Conservation (phyloP, 1,140 invertebrate genomes). For the Aphelenchoides fujianensis region DNA sequence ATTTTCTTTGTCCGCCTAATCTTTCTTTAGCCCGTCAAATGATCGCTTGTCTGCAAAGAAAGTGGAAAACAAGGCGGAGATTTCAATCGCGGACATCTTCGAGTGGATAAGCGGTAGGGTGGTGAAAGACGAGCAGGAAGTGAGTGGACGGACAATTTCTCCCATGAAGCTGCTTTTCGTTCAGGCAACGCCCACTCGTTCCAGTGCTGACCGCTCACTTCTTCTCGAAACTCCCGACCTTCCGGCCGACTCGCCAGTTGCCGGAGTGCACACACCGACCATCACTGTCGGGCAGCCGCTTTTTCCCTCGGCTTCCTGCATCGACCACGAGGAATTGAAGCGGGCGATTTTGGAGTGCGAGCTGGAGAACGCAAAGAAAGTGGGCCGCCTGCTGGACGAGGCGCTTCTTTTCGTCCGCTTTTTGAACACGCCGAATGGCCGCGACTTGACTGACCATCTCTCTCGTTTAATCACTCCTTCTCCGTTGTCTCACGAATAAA, state of each 20-base stretch:
- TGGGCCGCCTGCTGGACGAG: constrained; percentile 6
- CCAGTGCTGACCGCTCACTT: too few relatives aligned
- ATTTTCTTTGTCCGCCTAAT: too few relatives aligned
- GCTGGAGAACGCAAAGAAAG: background rate
- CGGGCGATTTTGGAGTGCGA: background rate
- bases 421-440: background rate
- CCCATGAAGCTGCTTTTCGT: too few relatives aligned
- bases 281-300: background rate
- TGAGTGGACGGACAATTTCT: too few relatives aligned
- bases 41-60: background rate
- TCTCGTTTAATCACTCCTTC: too few relatives aligned
- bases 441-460: too few relatives aligned
- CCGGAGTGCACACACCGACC: background rate
- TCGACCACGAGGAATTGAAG: constrained; percentile 6
- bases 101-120: too few relatives aligned
- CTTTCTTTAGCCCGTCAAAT: background rate
- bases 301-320: background rate
- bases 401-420: background rate
- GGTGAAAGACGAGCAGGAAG: too few relatives aligned
- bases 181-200: too few relatives aligned
- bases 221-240: background rate
- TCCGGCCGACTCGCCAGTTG: background rate
- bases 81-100: too few relatives aligned
- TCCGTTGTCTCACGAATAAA: too few relatives aligned
- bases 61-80: background rate